Conservation (phyloP, 2,113 vertebrate genomes). For the Nestor notabilis region DNA sequence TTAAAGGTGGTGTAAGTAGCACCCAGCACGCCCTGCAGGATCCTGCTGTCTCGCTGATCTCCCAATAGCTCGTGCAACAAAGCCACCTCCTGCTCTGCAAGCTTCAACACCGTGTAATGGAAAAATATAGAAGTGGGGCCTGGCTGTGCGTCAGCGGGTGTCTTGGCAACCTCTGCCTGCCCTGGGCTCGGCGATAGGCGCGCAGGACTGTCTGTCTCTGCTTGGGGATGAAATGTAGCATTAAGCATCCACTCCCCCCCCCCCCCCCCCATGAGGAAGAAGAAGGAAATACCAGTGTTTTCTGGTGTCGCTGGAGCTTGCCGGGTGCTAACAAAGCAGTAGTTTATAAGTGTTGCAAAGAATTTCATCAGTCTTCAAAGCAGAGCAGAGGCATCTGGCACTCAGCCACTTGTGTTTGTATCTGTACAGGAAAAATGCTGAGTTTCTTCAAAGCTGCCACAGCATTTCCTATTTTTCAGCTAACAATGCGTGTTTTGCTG, state of each 20-base stretch:
- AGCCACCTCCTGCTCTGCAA: conserved; percentile 38
- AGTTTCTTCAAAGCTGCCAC: conserved; percentile 3
- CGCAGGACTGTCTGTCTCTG: neutral
- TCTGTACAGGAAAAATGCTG: conserved; percentile 11
- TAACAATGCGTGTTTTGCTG: conserved; percentile 42
- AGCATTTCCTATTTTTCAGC: conserved; percentile 36
- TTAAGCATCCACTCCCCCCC: neutral
- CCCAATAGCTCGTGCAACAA: neutral
- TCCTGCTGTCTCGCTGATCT: neutral
- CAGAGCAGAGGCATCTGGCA: neutral
- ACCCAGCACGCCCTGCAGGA: neutral
- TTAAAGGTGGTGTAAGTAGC: accelerated
- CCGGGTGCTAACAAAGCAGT: conserved; percentile 27
- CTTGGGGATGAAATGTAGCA: neutral
- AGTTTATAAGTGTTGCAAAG: conserved; percentile 10
- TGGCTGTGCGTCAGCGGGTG: conserved; percentile 51
- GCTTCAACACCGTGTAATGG: conserved; percentile 53
- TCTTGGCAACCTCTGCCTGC: conserved; percentile 60
- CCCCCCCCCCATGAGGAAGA: neutral
- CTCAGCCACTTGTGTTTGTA: neutral
- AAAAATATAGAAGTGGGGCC: conserved; percentile 64
- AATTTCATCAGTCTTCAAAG: conserved; percentile 36
- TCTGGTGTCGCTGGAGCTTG: neutral
- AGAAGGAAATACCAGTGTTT: conserved; percentile 53
- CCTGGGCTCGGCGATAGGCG: neutral